Conservation (phyloP, 37 sponge, comb jelly and placozoan genomes). For the Amphimedon queenslandica region DNA sequence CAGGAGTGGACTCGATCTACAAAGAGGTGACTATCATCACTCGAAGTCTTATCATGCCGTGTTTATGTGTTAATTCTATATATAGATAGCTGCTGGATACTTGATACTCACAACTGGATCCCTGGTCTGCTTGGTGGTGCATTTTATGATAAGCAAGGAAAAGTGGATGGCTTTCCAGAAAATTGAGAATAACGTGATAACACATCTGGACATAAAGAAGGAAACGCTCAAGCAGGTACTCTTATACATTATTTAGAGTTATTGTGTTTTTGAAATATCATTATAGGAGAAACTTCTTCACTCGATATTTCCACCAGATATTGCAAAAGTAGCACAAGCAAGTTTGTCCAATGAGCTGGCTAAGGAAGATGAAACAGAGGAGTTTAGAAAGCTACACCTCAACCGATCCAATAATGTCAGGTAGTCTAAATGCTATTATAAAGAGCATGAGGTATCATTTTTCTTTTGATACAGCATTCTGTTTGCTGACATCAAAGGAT, state of each 20-base stretch:
- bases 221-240: constrained; percentile 24
- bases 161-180: constrained; percentile 18
- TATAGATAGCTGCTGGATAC: too few relatives aligned
- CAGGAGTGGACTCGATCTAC: too few relatives aligned
- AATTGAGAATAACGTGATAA: constrained; percentile 27
- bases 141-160: constrained; percentile 8
- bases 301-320: constrained; percentile 30
- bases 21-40: too few relatives aligned
- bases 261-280: background rate
- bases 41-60: too few relatives aligned
- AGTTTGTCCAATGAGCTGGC: background rate
- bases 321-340: constrained; percentile 21
- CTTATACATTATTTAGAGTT: background rate
- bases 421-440: background rate
- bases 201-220: constrained; percentile 17
- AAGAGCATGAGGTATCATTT: background rate
- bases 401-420: constrained; percentile 37
- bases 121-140: constrained; percentile 3
- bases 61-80: too few relatives aligned
- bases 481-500: too few relatives aligned
- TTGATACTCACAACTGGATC: too few relatives aligned
- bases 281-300: constrained; percentile 46
- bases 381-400: constrained; percentile 40
- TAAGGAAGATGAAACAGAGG: background rate
- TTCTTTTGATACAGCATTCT: constrained; percentile 57